Base-by-base conservation (phyloP, 2,888 invertebrate species). In the Caenorhabditis sp. region DNA sequence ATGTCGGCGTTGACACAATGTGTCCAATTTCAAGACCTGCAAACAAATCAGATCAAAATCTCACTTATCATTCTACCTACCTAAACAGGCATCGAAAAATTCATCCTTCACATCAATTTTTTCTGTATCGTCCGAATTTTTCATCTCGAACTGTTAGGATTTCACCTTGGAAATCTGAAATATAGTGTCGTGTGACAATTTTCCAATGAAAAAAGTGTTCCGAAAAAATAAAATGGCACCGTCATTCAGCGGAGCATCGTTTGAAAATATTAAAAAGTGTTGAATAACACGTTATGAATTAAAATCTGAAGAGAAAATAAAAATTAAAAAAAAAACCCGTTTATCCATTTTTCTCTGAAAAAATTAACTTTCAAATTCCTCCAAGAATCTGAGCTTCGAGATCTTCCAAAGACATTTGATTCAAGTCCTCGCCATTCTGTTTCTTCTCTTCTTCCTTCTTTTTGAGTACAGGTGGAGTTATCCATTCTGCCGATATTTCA, bases 21-120 rank as follows among this genome's bases (percentile, higher is more conserved):
- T 83, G 69, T 10, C 81, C 81, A 14, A 70, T 21, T 24, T 31
- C 36, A 24, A 83, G 55, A 19, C 57, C 82, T 83, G 57, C 51
- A 82, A 60, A 23, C 10, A 43, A 43, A 43, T 10, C 5, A 17
- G 14, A 17, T 3, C 6, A 43, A 43, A 43, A n/a, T 53, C 3
- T 53, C 2, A 19, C 4, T 23, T 23, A 21, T 53, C 17, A 10
- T 53, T 19, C 21, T 23, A 53, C 17, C 17, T 53, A 75, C 75
- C 66, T 37, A 55, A 21, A 54, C 75, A 75, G 4, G 59, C 37
- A 12, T 64, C 27, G 54, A 75, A 75, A 26, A 75, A 64, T 58
- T 58, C 27, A 21, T 59, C 19, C 8, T 62, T 55, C 17, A 75
- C 21, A 19, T 75, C 67, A 17, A 69, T 60, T 1, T 37, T 53